Evolutionary conservation across 2,113 vertebrate species (phyloP).

Genomic region (Odobenus rosmarus): DNA sequence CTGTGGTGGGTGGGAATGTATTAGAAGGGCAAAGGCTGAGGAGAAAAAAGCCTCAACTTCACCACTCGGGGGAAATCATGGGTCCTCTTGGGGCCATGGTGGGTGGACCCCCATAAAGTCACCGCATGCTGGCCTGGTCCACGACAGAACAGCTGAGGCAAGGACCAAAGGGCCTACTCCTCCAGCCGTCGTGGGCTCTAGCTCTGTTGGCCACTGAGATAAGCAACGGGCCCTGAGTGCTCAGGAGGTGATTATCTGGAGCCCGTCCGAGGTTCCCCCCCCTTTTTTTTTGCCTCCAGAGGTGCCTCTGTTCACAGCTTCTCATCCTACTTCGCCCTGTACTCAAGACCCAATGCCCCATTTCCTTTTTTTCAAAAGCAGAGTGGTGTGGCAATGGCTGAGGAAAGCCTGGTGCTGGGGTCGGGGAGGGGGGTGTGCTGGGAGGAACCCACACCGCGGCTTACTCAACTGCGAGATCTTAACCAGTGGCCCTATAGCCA

Average conservation of each 20-base stretch:
- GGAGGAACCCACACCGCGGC: constrained; percentile 48
- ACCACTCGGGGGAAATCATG: background rate
- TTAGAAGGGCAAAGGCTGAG: background rate
- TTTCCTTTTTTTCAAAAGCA: constrained; percentile 66
- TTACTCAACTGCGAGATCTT: constrained; percentile 71
- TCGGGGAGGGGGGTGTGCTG: constrained; percentile 62
- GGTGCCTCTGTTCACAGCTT: constrained; percentile 30
- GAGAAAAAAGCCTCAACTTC: constrained; percentile 2
- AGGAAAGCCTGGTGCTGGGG: constrained; percentile 61
- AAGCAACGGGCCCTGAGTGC: background rate
- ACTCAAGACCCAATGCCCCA: background rate
- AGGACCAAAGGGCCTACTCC: background rate
- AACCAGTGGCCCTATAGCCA: constrained; percentile 8
- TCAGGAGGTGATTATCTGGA: background rate
- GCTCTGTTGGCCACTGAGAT: background rate
- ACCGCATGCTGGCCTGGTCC: background rate
- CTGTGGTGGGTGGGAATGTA: background rate
- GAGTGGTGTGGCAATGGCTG: constrained; percentile 63
- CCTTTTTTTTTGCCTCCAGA: constrained; percentile 31
- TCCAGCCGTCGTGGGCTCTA: background rate
- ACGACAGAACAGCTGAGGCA: background rate
- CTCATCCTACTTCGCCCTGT: background rate
- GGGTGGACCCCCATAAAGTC: background rate
- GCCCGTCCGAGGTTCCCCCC: background rate
- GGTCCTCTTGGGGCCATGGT: background rate